Evolutionary conservation across 1,140 invertebrate genomes (phyloP).

Genomic region (Caenorhabditis remanei): DNA sequence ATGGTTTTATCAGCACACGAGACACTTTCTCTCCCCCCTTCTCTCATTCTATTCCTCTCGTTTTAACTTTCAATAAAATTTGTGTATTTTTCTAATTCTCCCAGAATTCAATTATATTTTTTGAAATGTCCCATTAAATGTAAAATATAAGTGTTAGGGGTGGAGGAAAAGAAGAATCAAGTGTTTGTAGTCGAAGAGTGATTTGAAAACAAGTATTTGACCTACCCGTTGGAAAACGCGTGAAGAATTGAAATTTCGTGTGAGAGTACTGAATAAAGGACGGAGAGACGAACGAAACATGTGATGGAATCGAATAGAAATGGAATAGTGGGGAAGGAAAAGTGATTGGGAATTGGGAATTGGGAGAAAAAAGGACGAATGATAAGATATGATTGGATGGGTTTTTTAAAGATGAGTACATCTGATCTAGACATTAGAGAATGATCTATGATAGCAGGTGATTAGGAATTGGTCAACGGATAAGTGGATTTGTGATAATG

Average conservation of each 20-base stretch:
- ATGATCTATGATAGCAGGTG: neutral
- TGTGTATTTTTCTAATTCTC: neutral
- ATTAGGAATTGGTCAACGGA: too few relatives aligned
- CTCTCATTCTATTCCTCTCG: neutral
- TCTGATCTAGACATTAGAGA: neutral
- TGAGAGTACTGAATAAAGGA: neutral
- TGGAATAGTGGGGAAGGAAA: neutral
- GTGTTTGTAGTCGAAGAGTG: too few relatives aligned
- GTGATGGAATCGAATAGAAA: neutral
- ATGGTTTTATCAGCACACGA: slow-evolving; percentile 22
- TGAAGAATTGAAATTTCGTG: slow-evolving; percentile 1
- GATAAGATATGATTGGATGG: neutral
- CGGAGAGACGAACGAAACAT: neutral
- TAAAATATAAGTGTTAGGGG: too few relatives aligned
- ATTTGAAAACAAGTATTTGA: neutral
- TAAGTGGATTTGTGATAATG: too few relatives aligned
- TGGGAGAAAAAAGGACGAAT: neutral
- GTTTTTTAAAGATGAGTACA: slow-evolving; percentile 12
- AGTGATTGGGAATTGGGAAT: neutral
- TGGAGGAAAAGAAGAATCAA: too few relatives aligned
- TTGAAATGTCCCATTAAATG: neutral
- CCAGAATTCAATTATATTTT: too few relatives aligned
- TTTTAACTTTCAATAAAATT: neutral
- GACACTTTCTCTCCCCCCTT: neutral
- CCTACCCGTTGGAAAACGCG: neutral